Evolutionary conservation across 2,888 invertebrate genomes (phyloP), one percentile per base, ranked within the genome.

Genomic region (Hypomecis atomaria): DNA sequence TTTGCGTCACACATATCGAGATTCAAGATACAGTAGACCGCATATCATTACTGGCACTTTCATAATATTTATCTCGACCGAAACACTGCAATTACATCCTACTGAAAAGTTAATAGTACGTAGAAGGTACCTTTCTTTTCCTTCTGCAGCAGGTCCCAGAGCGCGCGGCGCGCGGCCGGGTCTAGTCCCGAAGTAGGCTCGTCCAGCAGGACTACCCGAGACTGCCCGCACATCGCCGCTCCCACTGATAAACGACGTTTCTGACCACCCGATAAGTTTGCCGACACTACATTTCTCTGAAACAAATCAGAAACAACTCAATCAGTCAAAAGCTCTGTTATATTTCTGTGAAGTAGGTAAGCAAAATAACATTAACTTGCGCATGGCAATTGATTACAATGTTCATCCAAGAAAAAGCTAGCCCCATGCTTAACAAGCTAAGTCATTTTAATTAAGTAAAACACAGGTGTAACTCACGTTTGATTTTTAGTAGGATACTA

Each of bases 121-220:
- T 23, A 23, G 3, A 23, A 23, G 52, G 47, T 61, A 92, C 94
- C 94, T 77, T 91, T 92, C 78, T 96, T 96, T 77, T 96, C 95
- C 68, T 93, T 91, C 73, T 96, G 94, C 76, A 98, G 90, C 66
- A 98, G 93, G 80, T 98, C 96, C 98, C 98, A 98, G 57, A 98
- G 94, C 66, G 96, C 96, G 56, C 98, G 94, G 47, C 98, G 93
- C 2, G 97, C 97, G 82, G 98, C 96, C 1, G 98, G 97, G 88
- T 98, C 98, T 80, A 98, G 95, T 6, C 98, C 98, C 0, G 98
- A 97, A 0, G 98, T 98, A 5, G 97, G 97, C 81, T 97, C 97
- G 80, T 97, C 97, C 71, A 97, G 89, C 67, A 97, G 93, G 54
- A 97, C 91, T 0, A 89, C 86, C 0, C 84, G 95, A n/a, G 98